A percentile compares a stretch with the other conserved stretches of the same genome.
These are phyloP conservation scores for Rugalucina vietnamica DNA, from an alignment of 2,888 invertebrate species.

Conservation along the genomic window DNA sequence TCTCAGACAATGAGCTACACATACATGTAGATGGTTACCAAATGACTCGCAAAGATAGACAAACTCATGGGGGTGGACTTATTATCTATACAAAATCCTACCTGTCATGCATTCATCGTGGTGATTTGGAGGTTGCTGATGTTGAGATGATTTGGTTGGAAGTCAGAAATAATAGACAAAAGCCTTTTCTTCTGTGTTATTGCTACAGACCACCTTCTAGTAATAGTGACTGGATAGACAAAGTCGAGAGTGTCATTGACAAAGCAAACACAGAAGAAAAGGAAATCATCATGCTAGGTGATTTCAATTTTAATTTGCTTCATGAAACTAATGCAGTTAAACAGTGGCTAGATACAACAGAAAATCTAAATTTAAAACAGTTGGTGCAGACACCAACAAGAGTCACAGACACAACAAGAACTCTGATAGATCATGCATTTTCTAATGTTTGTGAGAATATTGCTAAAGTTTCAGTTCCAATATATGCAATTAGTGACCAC, in stretches of 20 bases:
- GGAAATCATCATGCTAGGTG: too few species aligned
- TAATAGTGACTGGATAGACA: not conserved
- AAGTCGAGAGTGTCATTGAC: not conserved
- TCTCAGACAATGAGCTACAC: not conserved
- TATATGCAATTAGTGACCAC: not conserved
- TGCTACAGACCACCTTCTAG: not conserved
- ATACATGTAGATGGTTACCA: not conserved
- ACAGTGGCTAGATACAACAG: not conserved
- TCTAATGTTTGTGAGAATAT: not conserved
- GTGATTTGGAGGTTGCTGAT: not conserved
- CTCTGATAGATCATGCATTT: not conserved
- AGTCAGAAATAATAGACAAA: not conserved
- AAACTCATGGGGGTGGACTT: not conserved
- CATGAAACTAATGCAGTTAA: not conserved
- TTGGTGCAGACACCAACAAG: not conserved
- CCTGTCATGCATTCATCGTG: not conserved
- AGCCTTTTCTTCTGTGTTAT: not conserved
- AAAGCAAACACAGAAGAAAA: too few species aligned
- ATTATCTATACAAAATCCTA: not conserved
- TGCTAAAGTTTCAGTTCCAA: not conserved
- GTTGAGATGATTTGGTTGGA: not conserved
- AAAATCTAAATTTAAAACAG: not conserved
- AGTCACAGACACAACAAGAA: not conserved
- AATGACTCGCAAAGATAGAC: not conserved
- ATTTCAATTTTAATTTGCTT: not conserved